Percentiles rank a stretch among this genome's conserved stretches.
Conservation (phyloP, 2,797 vertebrate species). For the Furcifer pardalis region DNA sequence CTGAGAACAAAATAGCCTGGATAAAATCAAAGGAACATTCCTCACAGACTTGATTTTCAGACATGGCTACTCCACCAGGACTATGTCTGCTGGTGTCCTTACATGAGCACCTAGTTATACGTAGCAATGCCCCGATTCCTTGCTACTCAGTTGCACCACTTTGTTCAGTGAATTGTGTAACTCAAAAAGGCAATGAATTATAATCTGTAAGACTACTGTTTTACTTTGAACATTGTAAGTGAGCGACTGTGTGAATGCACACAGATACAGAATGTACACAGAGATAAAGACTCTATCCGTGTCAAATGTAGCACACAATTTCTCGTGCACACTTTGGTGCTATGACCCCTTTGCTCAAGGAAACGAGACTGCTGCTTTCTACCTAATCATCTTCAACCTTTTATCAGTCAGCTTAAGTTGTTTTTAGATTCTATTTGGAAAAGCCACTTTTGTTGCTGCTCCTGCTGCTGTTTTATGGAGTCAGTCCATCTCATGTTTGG, state of each 20-base stretch:
- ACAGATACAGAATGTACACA: neutral
- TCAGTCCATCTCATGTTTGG: no score
- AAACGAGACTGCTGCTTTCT: neutral
- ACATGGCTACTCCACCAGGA: neutral
- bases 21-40: rapidly evolving
- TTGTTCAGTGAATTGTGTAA: rapidly evolving
- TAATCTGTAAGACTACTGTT: neutral
- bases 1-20: slow-evolving; percentile 6
- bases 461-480: no score
- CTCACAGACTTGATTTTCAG: rapidly evolving
- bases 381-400: neutral
- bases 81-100: neutral
- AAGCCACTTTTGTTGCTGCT: no score
- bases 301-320: neutral
- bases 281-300: neutral
- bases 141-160: neutral
- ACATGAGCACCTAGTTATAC: neutral
- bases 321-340: neutral
- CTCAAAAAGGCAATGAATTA: no score
- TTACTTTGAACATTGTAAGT: neutral
- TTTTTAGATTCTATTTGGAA: no score
- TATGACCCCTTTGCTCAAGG: neutral
- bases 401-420: neutral
- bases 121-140: neutral
- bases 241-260: neutral